Conservation (phyloP, 2,888 invertebrate genomes). For the Acanthoscelides obtectus region DNA sequence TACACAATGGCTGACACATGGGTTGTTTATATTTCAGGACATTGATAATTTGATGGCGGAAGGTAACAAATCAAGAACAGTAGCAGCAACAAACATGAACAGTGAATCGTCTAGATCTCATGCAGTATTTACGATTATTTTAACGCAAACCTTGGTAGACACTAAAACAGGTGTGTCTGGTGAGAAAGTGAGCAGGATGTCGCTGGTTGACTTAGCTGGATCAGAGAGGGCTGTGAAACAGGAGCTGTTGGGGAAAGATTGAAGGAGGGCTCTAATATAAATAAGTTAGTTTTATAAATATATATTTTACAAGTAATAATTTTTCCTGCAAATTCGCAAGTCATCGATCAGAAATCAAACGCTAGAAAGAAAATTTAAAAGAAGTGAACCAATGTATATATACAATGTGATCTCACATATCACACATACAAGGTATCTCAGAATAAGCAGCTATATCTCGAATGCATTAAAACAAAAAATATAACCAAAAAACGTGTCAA, state of each 20-base stretch:
- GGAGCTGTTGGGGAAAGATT: conserved; percentile 97
- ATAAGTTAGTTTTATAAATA: conserved; percentile 91
- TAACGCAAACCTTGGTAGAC: conserved; percentile 91
- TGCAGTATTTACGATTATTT: conserved; percentile 96
- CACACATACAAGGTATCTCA: no score
- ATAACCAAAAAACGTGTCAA: no score
- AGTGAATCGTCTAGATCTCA: conserved; percentile 97
- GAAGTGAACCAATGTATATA: no score
- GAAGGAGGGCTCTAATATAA: conserved; percentile 98
- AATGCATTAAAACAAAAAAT: no score
- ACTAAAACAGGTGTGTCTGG: conserved; percentile 77
- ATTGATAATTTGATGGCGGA: conserved; percentile 97
- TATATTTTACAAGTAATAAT: no score
- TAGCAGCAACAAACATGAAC: conserved; percentile 99
- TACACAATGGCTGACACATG: no score
- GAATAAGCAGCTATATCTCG: no score
- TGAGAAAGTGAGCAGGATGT: conserved; percentile 96
- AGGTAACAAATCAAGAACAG: conserved; percentile 98
- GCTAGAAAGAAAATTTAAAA: no score
- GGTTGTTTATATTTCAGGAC: conserved; percentile 66
- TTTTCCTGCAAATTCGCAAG: no score
- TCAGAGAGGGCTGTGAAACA: conserved; percentile 96
- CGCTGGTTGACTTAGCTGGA: conserved; percentile 96
- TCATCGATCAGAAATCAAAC: no score
- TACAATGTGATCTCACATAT: no score